Evolutionary conservation across 2,113 vertebrate species (phyloP).

Genomic region (Tychaedon coryphoeus): DNA sequence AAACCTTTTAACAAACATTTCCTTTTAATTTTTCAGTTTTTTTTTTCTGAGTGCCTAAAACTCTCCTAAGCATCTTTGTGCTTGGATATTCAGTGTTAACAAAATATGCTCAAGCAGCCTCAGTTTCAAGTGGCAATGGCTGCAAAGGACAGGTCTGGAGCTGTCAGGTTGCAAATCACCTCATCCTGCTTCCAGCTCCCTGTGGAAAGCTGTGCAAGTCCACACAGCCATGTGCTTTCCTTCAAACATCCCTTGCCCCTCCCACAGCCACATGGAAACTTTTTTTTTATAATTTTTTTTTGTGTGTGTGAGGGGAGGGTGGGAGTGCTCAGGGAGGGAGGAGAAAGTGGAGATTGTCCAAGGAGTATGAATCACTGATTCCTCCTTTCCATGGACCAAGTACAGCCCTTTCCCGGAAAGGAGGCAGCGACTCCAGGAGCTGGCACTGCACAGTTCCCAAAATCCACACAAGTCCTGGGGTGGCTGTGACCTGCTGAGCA

Average conservation of each 20-base stretch:
- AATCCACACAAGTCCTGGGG: not conserved
- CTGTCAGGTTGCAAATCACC: not conserved
- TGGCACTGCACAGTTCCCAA: not conserved
- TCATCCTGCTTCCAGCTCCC: not conserved
- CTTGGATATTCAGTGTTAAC: not conserved
- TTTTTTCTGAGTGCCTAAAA: not conserved
- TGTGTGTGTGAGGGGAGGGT: not conserved
- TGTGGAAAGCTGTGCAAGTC: rapidly evolving
- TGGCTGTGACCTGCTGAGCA: not conserved
- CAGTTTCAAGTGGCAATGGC: not conserved
- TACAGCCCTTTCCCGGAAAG: not conserved
- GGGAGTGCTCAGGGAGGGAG: not conserved
- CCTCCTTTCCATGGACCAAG: not conserved
- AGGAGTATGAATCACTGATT: conserved; percentile 28
- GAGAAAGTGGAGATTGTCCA: conserved; percentile 6
- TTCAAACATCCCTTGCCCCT: not conserved
- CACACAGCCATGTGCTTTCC: rapidly evolving
- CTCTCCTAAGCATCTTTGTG: not conserved
- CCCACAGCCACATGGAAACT: not conserved
- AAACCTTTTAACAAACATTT: not conserved
- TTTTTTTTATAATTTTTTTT: not conserved
- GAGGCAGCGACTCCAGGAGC: not conserved
- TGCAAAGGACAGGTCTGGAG: not conserved
- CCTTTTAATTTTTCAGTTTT: not conserved
- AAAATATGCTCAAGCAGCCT: not conserved